Evolutionary conservation across 2,888 invertebrate species (phyloP).

Genomic region (Empis stercorea): DNA sequence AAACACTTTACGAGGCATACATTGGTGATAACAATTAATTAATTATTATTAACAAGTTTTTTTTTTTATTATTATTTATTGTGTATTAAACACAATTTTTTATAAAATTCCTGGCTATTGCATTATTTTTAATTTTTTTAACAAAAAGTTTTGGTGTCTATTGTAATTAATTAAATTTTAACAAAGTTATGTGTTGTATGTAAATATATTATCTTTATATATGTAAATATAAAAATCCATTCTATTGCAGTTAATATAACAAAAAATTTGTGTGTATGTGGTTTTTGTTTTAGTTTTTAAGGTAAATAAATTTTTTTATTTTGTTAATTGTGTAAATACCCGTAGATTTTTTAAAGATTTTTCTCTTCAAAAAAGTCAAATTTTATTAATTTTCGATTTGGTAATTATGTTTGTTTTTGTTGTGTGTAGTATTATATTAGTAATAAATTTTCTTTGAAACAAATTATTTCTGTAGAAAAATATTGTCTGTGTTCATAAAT

Average conservation of each 20-base stretch:
- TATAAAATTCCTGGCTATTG: constrained; percentile 28
- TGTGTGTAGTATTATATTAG: background rate
- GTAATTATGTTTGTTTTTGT: too few relatives aligned
- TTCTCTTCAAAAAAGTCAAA: background rate
- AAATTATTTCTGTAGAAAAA: constrained; percentile 14
- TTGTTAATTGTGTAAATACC: background rate
- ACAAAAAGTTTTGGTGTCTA: constrained; percentile 25
- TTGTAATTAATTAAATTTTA: constrained; percentile 27
- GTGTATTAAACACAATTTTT: constrained; percentile 4
- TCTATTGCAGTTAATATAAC: background rate
- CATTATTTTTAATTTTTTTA: constrained; percentile 21
- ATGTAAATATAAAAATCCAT: constrained; percentile 8
- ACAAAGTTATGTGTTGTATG: constrained; percentile 10
- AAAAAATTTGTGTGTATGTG: background rate
- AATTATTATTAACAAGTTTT: background rate
- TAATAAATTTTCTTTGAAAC: background rate
- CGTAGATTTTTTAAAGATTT: background rate
- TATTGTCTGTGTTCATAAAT: too few relatives aligned
- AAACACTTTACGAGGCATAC: background rate
- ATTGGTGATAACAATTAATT: background rate
- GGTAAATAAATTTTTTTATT: background rate
- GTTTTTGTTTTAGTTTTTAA: background rate
- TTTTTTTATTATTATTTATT: constrained; percentile 2
- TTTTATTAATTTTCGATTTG: background rate
- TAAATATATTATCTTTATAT: constrained; percentile 8